These are phyloP conservation scores for Acridotheres tristis DNA, from an alignment of 2,797 vertebrate genomes.

Conservation along the genomic window DNA sequence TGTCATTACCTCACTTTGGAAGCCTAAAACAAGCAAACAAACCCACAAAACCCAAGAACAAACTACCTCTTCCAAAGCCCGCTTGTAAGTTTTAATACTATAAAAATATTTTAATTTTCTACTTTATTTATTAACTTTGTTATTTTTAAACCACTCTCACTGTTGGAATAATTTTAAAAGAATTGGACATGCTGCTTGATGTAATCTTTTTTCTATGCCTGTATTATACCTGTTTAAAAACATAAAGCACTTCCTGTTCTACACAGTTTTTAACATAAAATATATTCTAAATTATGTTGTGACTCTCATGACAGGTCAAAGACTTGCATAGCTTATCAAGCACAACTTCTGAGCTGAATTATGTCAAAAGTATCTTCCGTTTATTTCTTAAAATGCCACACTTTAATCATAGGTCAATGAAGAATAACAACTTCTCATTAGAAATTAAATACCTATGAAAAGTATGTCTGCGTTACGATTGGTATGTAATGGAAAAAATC, in stretches of 20 bases:
- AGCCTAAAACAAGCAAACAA: background rate
- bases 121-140: background rate
- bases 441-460: conserved; percentile 70
- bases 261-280: conserved; percentile 6
- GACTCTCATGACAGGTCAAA: conserved; percentile 34
- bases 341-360: conserved; percentile 51
- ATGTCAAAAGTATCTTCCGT: conserved; percentile 47
- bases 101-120: background rate
- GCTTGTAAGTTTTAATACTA: background rate
- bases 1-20: background rate
- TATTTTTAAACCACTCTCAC: background rate
- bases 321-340: conserved; percentile 20
- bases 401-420: conserved; percentile 71
- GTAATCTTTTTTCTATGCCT: background rate
- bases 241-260: background rate
- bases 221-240: background rate
- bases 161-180: background rate
- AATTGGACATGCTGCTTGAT: background rate
- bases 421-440: conserved; percentile 74
- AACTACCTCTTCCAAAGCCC: background rate
- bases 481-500: conserved; percentile 68
- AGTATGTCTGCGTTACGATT: conserved; percentile 35
- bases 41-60: accelerated
- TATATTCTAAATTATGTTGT: conserved; percentile 34
- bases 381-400: conserved; percentile 75